phyloP scores from a whole-genome alignment of 2,888 invertebrate genomes.

The Deroplatys truncata region DNA sequence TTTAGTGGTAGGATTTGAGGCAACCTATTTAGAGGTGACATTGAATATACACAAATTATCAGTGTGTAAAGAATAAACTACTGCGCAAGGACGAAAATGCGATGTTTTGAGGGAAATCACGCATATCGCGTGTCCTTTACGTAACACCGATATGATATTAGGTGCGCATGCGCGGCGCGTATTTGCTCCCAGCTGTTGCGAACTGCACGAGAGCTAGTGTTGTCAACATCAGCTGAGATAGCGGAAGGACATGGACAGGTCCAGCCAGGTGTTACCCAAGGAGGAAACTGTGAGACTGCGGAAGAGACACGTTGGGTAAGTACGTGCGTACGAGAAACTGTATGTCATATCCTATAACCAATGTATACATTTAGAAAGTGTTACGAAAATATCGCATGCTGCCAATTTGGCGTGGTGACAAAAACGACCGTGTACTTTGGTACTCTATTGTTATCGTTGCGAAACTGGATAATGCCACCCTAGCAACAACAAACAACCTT shows the following conservation, averaged over 20 bases:
- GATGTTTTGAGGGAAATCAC: too few relatives aligned
- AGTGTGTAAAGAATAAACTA: too few relatives aligned
- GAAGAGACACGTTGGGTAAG: conserved; percentile 81
- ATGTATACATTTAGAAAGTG: not conserved
- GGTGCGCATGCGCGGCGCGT: not conserved
- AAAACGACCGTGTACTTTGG: too few relatives aligned
- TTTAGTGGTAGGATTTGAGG: too few relatives aligned
- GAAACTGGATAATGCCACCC: too few relatives aligned
- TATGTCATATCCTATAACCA: not conserved
- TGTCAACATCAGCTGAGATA: not conserved
- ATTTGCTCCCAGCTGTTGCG: not conserved
- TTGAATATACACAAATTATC: too few relatives aligned
- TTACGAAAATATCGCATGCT: too few relatives aligned
- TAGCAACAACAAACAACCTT: too few relatives aligned
- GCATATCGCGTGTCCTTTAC: not conserved
- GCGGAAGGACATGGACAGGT: conserved; percentile 26
- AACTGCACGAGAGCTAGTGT: not conserved
- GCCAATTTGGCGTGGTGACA: not conserved
- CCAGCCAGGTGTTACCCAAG: conserved; percentile 69
- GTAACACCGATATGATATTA: not conserved
- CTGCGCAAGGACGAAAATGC: too few relatives aligned
- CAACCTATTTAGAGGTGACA: too few relatives aligned
- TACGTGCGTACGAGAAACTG: conserved; percentile 22
- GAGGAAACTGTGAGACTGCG: conserved; percentile 75
- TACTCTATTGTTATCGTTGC: too few relatives aligned